These are phyloP conservation scores for Ethmia dodecea DNA, from an alignment of 2,888 invertebrate genomes.

Conservation along the genomic window DNA sequence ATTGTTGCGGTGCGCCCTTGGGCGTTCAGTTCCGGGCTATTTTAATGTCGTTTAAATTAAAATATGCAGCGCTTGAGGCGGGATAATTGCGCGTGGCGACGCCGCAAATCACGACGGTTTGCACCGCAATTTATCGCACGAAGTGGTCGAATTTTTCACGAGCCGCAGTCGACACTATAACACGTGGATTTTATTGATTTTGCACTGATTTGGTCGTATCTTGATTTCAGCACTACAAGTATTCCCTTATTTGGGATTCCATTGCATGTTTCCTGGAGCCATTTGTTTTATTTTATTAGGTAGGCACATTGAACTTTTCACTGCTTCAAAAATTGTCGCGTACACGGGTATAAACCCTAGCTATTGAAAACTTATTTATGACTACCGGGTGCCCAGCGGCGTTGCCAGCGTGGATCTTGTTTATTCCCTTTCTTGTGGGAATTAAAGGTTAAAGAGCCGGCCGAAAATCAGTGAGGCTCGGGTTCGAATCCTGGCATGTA, in stretches of 20 bases:
- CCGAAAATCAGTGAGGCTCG: too few species aligned
- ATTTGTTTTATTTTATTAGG: conserved; percentile 12
- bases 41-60: conserved; percentile 65
- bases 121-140: conserved; percentile 19
- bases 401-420: too few species aligned
- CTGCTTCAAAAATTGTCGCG: conserved; percentile 39
- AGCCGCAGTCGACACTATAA: conserved; percentile 9
- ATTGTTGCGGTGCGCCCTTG: conserved; percentile 58
- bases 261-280: conserved; percentile 18
- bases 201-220: conserved; percentile 25
- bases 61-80: conserved; percentile 43
- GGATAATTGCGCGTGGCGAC: conserved; percentile 42
- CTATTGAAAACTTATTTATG: conserved; percentile 49
- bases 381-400: too few species aligned
- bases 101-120: conserved; percentile 41
- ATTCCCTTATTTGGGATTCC: conserved; percentile 18
- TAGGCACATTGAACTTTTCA: conserved; percentile 27
- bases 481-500: too few species aligned
- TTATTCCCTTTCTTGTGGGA: too few species aligned
- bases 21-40: conserved; percentile 55
- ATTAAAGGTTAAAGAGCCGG: too few species aligned
- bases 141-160: conserved; percentile 20
- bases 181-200: conserved; percentile 24
- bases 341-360: too few species aligned
- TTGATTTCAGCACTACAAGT: conserved; percentile 15